Evolutionary conservation across 2,888 invertebrate species (phyloP), one percentile per base, ranked within the genome.

Genomic region (Eustalomyia histrio): DNA sequence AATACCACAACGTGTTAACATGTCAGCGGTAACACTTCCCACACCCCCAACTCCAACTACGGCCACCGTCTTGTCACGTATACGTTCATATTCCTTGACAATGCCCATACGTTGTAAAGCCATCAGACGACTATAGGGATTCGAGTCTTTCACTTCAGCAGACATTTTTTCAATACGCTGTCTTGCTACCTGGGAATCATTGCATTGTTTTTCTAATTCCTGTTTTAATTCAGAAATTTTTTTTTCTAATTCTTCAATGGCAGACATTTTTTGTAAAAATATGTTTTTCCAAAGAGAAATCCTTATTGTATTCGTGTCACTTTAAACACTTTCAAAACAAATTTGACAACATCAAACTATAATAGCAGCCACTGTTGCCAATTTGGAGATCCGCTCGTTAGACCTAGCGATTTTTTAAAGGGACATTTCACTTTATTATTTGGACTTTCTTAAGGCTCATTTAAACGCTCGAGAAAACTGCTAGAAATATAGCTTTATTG

Each of bases 1-100:
- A 84, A 99, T 96, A 1, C 99, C 99, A 91, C 99, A 99, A 83
- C 99, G 90, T 53, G 99, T 99, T 65, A 99, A 92, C 99, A 99
- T 99, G 92, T 99, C 99, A 52, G 99, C 99, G 1, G 99, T 98
- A 1, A 99, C 99, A 92, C 98, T 98, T 53, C 99, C 99, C n/a
- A 99, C 99, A 43, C 99, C 99, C 0, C 99, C 99, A 0, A 99
- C 95, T 4, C 99, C 99, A 10, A 99, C 98, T 50, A 99, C 94
- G 7, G 97, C 97, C 4, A 99, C 96, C 0, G 97, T 94, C 89
- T 94, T 94, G 43, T 95, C 94, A 50, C 99, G 93, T 83, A 97
- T 97, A 87, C 94, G 94, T 92, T 99, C 99, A 90, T 99, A 99
- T 90, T 99, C 97, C 84, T 98, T 94, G 1, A 99, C 99, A 84